Conservation (phyloP, 1,140 invertebrate genomes). For the Bombus superbus region DNA sequence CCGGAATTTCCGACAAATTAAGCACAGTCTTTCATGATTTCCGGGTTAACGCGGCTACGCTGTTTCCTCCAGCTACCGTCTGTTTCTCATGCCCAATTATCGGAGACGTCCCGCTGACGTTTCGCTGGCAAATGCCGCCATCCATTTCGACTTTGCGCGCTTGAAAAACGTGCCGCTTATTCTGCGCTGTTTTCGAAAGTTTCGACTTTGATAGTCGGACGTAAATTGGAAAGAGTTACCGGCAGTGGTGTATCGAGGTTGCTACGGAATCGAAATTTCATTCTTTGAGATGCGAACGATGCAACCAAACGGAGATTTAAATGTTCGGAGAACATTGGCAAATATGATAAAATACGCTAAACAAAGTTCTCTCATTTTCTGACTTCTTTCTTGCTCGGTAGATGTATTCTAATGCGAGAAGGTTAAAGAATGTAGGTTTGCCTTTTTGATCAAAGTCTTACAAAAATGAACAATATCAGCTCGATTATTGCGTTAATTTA, state of each 20-base stretch:
- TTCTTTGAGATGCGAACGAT: too few relatives aligned
- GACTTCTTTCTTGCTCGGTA: too few relatives aligned
- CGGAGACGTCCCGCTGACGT: neutral
- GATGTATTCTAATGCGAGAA: too few relatives aligned
- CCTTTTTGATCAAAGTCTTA: too few relatives aligned
- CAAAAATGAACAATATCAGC: too few relatives aligned
- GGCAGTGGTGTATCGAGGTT: too few relatives aligned
- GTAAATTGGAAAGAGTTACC: too few relatives aligned
- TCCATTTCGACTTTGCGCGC: neutral
- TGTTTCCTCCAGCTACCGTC: neutral
- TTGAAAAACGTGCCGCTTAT: neutral
- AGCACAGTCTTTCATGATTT: neutral
- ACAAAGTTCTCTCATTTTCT: neutral
- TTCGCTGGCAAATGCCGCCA: neutral
- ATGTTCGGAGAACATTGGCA: too few relatives aligned
- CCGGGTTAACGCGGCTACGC: neutral
- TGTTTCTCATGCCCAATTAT: conserved; percentile 45
- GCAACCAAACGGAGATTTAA: too few relatives aligned
- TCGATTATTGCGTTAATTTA: too few relatives aligned
- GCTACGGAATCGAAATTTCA: too few relatives aligned
- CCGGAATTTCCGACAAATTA: conserved; percentile 49
- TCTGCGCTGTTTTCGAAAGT: neutral
- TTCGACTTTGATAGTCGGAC: neutral
- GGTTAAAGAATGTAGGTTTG: too few relatives aligned
- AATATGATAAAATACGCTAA: neutral